Evolutionary conservation across 2,888 invertebrate genomes (phyloP).

Genomic region (Physocephala rufipes): DNA sequence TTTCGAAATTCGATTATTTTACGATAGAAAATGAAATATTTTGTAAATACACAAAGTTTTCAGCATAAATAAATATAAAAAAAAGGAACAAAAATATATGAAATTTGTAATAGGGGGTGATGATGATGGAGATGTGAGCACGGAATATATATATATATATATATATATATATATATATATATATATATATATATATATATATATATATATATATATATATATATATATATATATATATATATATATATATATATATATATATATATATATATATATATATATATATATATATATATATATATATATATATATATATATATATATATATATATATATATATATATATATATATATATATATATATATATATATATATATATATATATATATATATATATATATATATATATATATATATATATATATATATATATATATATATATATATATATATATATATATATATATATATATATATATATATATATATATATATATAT

Average conservation of each 20-base stretch:
- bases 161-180: no score
- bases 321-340: background rate
- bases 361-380: background rate
- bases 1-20: background rate
- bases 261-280: background rate
- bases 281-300: background rate
- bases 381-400: background rate
- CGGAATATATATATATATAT: no score
- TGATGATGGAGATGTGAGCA: no score
- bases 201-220: no score
- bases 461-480: no score
- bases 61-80: background rate
- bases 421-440: background rate
- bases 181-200: no score
- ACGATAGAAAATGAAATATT: background rate
- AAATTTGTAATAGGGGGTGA: no score
- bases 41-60: background rate
- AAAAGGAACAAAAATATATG: background rate
- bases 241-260: no score
- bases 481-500: no score
- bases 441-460: no score
- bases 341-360: background rate
- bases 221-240: no score
- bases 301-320: background rate
- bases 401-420: background rate